Base-by-base conservation (phyloP, 2,113 vertebrate genomes). In the Plestiodon gilberti region DNA sequence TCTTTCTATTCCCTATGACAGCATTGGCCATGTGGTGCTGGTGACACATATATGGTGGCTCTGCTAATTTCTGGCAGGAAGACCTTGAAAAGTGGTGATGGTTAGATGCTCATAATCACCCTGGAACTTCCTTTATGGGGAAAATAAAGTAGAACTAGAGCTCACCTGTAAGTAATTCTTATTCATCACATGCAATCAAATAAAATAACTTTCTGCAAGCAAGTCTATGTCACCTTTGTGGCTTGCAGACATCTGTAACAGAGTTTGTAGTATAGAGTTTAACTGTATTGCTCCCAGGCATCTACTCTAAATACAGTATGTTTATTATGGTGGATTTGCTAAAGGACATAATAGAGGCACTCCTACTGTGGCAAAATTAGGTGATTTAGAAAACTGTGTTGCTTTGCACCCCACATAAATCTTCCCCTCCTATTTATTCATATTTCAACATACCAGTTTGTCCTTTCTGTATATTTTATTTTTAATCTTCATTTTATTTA, bases 401-500 rank as follows among this genome's bases (percentile, higher is more conserved):
- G 38, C 80, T 87, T 90, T 85, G 77, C 17, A 18, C 4, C 57
- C 83, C 0, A 0, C 67, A 81, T n/a, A 82, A 35, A 14, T 25
- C 67, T 78, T 23, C n/a, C n/a, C n/a, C n/a, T 43, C 87, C 62
- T 86, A 70, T 81, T 64, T 43, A 17, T 35, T 28, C 11, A 15
- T 20, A 43, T 7, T 4, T 57, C 59, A 64, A 74, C n/a, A 64
- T 13, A 33, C 20, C 25, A 43, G 14, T 33, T 55, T 75, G 65
- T 78, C 13, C 69, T 73, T 83, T 81, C 64, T 57, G 62, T 48
- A 6, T 75, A 55, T 84, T 75, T 85, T 73, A 17, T 57, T 83
- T 80, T 81, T 89, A 91, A 76, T 20, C 10, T 88, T 89, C 85
- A 52, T 62, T 81, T 81, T 33, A 40, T 23, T 75, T n/a, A 38